Base-by-base conservation (phyloP, 2,797 vertebrate species). In the Arrhamphus sclerolepis region DNA sequence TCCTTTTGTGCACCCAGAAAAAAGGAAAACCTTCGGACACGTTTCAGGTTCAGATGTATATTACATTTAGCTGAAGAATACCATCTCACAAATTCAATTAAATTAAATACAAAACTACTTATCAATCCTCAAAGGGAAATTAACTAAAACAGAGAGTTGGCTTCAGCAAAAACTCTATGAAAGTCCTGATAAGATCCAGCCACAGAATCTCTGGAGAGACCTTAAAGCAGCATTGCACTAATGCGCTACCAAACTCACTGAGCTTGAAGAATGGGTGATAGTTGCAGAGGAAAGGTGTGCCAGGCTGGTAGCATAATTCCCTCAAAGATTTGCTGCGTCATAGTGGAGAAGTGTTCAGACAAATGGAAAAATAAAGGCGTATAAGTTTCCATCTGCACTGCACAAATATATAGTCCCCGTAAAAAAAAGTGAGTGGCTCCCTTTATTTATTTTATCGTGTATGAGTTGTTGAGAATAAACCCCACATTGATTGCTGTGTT, bases 401-500 rank as follows among this genome's bases (percentile, higher is more conserved):
- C 16, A 55, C 1, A 2, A 9, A 1, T 6, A 40, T 31, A 56
- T 26, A 24, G 28, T 21, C 19, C 16, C 10, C 42, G 17, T 22
- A 60, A 52, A 39, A 48, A 28, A n/a, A 50, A 21, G 5, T 1
- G 34, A 53, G 39, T n/a, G 18, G 21, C 5, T 43, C 22, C 6
- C 21, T 34, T 29, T 10, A 19, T 62, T 56, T 61, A 17, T 21
- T 46, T 17, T 20, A 18, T 54, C 10, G 53, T 3, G 42, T 20
- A 39, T 16, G 21, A 3, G 14, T 20, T 53, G 51, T 48, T 41
- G 44, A 50, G 48, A 56, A 28, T 4, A 58, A 65, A 28, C 46
- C 24, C 24, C 26, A 34, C 16, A 56, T 51, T 62, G 57, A 72
- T 77, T 50, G 44, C 44, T 46, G 55, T n/a, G 3, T 10, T 26